Evolutionary conservation across 2,797 vertebrate species (phyloP), one percentile per base, ranked within the genome.

Genomic region (Erpetoichthys calabaricus): DNA sequence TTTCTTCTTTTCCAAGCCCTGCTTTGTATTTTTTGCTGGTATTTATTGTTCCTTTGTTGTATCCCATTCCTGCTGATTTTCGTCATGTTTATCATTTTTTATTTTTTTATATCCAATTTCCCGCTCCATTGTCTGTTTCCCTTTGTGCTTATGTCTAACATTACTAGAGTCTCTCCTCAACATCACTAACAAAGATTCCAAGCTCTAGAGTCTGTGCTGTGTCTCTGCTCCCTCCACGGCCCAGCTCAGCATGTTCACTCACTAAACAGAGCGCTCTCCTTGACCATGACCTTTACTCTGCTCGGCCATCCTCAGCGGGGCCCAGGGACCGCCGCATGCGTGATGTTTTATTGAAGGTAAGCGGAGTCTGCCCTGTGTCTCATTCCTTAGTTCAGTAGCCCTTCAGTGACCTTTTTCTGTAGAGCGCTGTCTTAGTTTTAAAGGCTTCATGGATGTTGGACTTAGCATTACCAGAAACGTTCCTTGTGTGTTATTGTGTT

Each of bases 161-260:
- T 79, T 84, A 85, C 80, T 83, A 86, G 81, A 84, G 80, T 73
- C 73, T 77, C 63, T 79, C 84, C 80, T 73, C 77, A 67, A 83
- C 84, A 75, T 76, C 78, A 62, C 70, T 88, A 76, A 87, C 87
- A 91, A 92, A 92, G 89, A 91, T 91, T 79, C 87, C 88, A 79
- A 85, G 80, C 80, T 90, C 79, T 75, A 87, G 82, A 75, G 81
- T 71, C 75, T 82, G 70, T 70, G 69, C 68, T 74, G 75, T 79
- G n/a, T 70, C 78, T 59, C 67, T 73, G 61, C 73, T 68, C 59
- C 65, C 71, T 72, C 76, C 80, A 72, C 75, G 87, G 71, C 76
- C 83, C 63, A 68, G 73, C 75, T 87, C 87, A 69, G 85, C 86
- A 75, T 89, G 83, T 73, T 82, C 81, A 79, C 70, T 82, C 65